phyloP scores from a whole-genome alignment of 1,140 invertebrate genomes.

The Leptinotarsa undecemlineata region DNA sequence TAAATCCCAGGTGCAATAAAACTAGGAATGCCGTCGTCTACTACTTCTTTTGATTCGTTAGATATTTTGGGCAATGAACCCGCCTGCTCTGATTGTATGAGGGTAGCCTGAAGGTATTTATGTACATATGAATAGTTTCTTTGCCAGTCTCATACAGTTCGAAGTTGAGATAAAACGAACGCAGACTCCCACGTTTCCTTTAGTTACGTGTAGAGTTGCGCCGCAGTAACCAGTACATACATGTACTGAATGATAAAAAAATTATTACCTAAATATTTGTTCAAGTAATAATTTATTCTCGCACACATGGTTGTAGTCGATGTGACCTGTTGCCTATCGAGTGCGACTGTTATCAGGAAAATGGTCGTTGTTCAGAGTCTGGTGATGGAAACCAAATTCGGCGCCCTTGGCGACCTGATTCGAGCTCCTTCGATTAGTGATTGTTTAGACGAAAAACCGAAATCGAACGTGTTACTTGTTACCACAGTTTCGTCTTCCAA shows the following conservation, averaged over 20 bases:
- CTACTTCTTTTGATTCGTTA: constrained; percentile 1
- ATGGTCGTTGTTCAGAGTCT: constrained; percentile 26
- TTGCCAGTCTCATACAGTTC: constrained; percentile 10
- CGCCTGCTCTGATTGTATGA: constrained; percentile 16
- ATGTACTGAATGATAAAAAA: constrained; percentile 1
- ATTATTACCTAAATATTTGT: neutral
- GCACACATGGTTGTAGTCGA: constrained; percentile 27
- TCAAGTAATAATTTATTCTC: constrained; percentile 13
- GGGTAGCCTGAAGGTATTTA: constrained; percentile 24
- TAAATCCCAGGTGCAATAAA: neutral
- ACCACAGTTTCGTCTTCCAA: constrained; percentile 41
- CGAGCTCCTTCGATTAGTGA: constrained; percentile 43
- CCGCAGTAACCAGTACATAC: neutral
- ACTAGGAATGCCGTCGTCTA: constrained; percentile 11
- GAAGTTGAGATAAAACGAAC: neutral
- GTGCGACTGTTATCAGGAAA: constrained; percentile 14
- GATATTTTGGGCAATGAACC: constrained; percentile 31
- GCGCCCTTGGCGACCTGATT: constrained; percentile 9
- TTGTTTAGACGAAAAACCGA: constrained; percentile 43
- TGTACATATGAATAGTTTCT: constrained; percentile 31
- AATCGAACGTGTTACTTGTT: constrained; percentile 41
- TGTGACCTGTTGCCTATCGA: constrained; percentile 32
- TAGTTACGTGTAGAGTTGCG: neutral
- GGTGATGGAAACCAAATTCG: constrained; percentile 9
- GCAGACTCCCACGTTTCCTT: neutral